A percentile compares a stretch with the other conserved stretches of the same genome.
phyloP scores from a whole-genome alignment of 2,113 vertebrate species.

The Boulengeromyrus knoepffleri region DNA sequence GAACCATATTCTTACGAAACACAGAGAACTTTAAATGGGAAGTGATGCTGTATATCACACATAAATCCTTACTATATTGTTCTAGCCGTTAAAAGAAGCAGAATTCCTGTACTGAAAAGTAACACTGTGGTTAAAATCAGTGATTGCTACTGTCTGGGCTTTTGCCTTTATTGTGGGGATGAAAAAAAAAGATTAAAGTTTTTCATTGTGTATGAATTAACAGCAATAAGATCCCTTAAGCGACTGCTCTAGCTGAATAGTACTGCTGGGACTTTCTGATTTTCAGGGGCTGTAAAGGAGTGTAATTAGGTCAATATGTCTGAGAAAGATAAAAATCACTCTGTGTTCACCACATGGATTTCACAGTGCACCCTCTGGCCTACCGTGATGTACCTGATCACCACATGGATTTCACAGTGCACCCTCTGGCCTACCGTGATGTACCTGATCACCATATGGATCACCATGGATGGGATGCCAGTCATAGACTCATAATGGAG shows the following conservation, averaged over 20 bases:
- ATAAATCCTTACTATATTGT: background rate
- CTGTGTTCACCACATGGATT: background rate
- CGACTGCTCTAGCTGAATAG: background rate
- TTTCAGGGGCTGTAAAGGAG: background rate
- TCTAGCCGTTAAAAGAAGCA: background rate
- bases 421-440: background rate
- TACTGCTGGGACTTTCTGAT: background rate
- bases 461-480: background rate
- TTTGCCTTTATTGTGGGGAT: background rate
- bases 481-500: background rate
- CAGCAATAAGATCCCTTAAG: background rate
- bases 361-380: no score
- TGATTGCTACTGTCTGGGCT: background rate
- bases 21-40: background rate
- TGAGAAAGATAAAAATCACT: background rate
- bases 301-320: background rate
- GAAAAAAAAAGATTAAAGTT: background rate
- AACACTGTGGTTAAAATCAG: background rate
- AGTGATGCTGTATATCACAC: background rate
- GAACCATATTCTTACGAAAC: background rate
- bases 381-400: no score
- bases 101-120: background rate
- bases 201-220: background rate
- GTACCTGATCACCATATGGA: background rate
- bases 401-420: no score